A percentile compares a stretch with the other conserved stretches of the same genome.
These are phyloP conservation scores for Equus quagga DNA, from an alignment of 2,113 vertebrate genomes.

Conservation along the genomic window DNA sequence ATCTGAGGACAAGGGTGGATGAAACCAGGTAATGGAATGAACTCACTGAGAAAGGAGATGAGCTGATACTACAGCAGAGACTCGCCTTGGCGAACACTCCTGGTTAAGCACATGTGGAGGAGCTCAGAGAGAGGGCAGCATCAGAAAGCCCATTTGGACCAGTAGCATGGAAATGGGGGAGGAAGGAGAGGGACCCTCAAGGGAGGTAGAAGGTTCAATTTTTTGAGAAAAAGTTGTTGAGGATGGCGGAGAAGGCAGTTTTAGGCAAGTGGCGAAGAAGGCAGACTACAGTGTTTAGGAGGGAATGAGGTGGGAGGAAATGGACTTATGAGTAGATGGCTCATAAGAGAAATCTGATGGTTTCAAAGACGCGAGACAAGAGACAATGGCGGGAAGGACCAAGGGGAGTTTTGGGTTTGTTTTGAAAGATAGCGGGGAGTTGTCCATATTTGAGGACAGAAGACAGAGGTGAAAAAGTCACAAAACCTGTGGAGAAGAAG, in stretches of 20 bases:
- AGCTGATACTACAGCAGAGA: background rate
- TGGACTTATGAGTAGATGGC: fast-evolving
- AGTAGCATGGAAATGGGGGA: background rate
- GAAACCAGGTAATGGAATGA: background rate
- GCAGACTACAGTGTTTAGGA: background rate
- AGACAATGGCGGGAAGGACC: background rate
- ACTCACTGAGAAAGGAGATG: background rate
- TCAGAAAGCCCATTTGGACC: background rate
- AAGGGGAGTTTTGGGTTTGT: background rate
- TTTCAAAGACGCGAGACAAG: background rate
- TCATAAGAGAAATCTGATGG: background rate
- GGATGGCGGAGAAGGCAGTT: background rate
- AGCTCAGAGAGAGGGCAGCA: background rate
- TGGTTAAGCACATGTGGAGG: fast-evolving
- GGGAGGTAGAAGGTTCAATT: background rate
- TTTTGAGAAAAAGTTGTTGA: background rate
- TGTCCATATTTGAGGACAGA: background rate
- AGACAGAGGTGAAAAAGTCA: background rate
- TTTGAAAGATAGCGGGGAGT: background rate
- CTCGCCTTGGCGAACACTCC: background rate
- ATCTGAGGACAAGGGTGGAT: background rate
- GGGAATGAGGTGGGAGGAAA: background rate
- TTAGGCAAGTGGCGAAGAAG: background rate
- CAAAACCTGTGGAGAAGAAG: background rate
- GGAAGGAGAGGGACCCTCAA: background rate